Percentiles rank a stretch among this genome's conserved stretches.
These are phyloP conservation scores for Pseudococcus jackbeardsleyi DNA, from an alignment of 2,888 invertebrate species.

Conservation along the genomic window DNA sequence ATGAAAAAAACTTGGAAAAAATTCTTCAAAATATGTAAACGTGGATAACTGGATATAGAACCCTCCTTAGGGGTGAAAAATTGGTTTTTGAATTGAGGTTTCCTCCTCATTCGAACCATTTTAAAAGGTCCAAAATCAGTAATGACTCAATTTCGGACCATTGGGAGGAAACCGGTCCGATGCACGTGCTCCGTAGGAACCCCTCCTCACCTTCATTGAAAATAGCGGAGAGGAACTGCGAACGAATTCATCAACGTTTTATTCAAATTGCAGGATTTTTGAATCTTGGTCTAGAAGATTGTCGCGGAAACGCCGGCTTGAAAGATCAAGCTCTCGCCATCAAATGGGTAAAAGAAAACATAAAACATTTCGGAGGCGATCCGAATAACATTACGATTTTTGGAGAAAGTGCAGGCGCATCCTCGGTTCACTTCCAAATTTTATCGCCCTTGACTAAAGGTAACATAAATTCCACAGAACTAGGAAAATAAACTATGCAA, in stretches of 20 bases:
- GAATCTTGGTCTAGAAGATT: conserved; percentile 65
- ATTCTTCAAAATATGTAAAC: too few species aligned
- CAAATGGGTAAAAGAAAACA: conserved; percentile 75
- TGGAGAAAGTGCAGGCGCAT: conserved; percentile 66
- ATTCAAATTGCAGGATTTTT: conserved; percentile 58
- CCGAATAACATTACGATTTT: conserved; percentile 73
- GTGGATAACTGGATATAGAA: too few species aligned
- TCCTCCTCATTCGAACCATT: too few species aligned
- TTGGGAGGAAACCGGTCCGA: too few species aligned
- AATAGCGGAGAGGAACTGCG: neutral
- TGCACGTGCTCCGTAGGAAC: too few species aligned
- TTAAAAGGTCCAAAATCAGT: too few species aligned
- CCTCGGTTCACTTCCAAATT: conserved; percentile 65
- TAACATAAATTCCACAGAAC: neutral
- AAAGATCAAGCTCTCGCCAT: conserved; percentile 75
- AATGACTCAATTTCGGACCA: too few species aligned
- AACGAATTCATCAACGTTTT: neutral
- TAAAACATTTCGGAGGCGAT: conserved; percentile 75
- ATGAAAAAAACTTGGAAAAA: too few species aligned
- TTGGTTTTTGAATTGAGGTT: too few species aligned
- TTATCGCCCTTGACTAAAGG: conserved; percentile 63
- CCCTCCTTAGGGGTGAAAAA: too few species aligned
- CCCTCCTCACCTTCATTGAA: neutral
- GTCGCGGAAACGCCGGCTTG: conserved; percentile 71
- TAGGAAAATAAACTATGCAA: too few species aligned